phyloP scores from a whole-genome alignment of 2,113 vertebrate genomes.

The Lynx canadensis region DNA sequence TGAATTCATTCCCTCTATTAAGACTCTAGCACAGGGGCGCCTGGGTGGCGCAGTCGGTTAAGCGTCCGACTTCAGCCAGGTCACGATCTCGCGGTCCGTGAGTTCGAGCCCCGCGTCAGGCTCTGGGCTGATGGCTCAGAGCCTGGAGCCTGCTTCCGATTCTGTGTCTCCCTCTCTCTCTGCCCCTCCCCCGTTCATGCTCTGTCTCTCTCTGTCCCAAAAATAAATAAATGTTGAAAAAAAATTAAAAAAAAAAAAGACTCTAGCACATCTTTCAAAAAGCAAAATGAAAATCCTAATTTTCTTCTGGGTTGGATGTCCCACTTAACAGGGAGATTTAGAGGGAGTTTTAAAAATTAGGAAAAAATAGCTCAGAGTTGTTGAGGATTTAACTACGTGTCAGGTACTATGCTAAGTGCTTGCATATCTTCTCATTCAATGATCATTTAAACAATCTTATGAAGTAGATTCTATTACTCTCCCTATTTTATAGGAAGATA shows the following conservation, averaged over 20 bases:
- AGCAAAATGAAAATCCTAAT: not conserved
- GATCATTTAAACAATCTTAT: not conserved
- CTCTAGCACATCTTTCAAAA: not conserved
- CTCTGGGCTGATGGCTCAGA: too few species aligned
- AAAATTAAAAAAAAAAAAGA: too few species aligned
- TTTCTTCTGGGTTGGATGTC: constrained; percentile 3
- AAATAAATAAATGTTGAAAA: too few species aligned
- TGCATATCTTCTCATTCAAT: constrained; percentile 21
- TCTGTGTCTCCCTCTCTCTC: too few species aligned
- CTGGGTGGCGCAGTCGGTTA: too few species aligned
- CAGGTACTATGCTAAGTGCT: not conserved
- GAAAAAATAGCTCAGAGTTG: not conserved
- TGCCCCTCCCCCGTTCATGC: too few species aligned
- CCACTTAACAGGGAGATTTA: not conserved
- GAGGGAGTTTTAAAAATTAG: constrained; percentile 37
- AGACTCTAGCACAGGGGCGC: not conserved
- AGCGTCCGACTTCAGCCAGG: too few species aligned
- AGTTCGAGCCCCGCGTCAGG: too few species aligned
- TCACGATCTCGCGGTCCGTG: too few species aligned
- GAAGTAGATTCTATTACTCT: constrained; percentile 16
- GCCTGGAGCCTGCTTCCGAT: too few species aligned
- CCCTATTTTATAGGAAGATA: not conserved
- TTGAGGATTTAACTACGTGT: not conserved
- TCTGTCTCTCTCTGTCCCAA: too few species aligned
- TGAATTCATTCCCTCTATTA: not conserved